phyloP scores from a whole-genome alignment of 1,140 invertebrate genomes.

The Papilio aristodemus region DNA sequence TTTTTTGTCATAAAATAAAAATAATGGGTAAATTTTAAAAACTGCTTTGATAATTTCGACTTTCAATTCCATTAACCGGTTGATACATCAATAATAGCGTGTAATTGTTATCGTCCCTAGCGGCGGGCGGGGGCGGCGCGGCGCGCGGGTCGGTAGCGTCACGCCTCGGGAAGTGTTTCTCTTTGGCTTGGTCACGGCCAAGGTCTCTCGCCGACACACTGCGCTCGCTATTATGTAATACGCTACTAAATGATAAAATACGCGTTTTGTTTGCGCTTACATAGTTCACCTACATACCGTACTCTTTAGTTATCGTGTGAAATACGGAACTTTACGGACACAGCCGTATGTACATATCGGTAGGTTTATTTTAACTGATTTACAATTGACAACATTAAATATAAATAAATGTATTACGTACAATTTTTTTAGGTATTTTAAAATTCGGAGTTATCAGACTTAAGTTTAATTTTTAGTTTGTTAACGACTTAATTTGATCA shows the following conservation, averaged over 20 bases:
- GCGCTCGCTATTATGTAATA: constrained; percentile 65
- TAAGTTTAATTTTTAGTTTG: not conserved
- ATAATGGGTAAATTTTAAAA: not conserved
- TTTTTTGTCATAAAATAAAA: constrained; percentile 6
- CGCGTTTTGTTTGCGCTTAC: constrained; percentile 14
- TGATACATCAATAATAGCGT: constrained; percentile 30
- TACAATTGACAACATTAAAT: too few relatives aligned
- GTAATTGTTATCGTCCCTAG: constrained; percentile 59
- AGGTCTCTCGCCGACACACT: constrained; percentile 58
- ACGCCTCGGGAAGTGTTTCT: constrained; percentile 61
- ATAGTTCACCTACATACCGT: constrained; percentile 7
- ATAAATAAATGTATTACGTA: too few relatives aligned
- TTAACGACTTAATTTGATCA: not conserved
- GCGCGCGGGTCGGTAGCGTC: constrained; percentile 42
- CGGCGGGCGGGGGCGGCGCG: constrained; percentile 52
- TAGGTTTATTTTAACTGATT: too few relatives aligned
- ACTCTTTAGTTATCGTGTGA: not conserved
- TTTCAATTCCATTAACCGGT: constrained; percentile 24
- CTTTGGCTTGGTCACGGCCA: constrained; percentile 70
- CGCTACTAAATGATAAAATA: constrained; percentile 56
- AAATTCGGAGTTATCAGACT: too few relatives aligned
- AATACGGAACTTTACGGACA: not conserved
- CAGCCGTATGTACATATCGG: too few relatives aligned
- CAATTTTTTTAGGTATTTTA: too few relatives aligned
- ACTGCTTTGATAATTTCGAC: constrained; percentile 11